phyloP scores from a whole-genome alignment of 2,113 vertebrate species.

The Bothrops jararaca region DNA sequence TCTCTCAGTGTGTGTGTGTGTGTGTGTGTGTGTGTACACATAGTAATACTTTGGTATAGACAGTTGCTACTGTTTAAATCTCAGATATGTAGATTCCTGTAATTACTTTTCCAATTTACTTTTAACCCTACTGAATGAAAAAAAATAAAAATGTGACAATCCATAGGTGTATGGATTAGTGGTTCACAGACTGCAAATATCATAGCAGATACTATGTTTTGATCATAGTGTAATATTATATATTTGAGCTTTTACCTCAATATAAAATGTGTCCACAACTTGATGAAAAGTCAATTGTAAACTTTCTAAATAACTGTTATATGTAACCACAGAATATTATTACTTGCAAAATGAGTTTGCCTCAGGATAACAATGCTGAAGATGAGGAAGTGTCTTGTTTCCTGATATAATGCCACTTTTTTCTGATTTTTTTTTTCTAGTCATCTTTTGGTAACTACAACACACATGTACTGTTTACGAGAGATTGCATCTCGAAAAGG shows the following conservation, averaged over 20 bases:
- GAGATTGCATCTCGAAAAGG: slow-evolving; percentile 93
- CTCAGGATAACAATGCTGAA: background rate
- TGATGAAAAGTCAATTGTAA: background rate
- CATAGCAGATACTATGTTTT: background rate
- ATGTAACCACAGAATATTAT: background rate
- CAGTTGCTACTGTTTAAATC: background rate
- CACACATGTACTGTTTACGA: slow-evolving; percentile 97
- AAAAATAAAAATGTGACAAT: background rate
- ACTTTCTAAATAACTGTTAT: accelerated
- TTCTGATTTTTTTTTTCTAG: slow-evolving; percentile 59
- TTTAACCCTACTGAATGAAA: background rate
- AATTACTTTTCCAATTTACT: background rate
- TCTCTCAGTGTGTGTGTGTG: too few species aligned
- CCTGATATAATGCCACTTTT: background rate
- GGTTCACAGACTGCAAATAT: background rate
- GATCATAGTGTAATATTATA: background rate
- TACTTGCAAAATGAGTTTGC: background rate
- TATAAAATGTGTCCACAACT: background rate
- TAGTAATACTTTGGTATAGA: background rate
- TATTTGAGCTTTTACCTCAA: background rate
- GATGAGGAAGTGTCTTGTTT: background rate
- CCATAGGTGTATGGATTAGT: background rate
- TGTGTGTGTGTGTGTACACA: background rate
- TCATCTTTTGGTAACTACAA: slow-evolving; percentile 92
- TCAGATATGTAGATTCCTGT: background rate